Conservation (phyloP, 1,140 invertebrate genomes). For the Saccostrea glomerata region DNA sequence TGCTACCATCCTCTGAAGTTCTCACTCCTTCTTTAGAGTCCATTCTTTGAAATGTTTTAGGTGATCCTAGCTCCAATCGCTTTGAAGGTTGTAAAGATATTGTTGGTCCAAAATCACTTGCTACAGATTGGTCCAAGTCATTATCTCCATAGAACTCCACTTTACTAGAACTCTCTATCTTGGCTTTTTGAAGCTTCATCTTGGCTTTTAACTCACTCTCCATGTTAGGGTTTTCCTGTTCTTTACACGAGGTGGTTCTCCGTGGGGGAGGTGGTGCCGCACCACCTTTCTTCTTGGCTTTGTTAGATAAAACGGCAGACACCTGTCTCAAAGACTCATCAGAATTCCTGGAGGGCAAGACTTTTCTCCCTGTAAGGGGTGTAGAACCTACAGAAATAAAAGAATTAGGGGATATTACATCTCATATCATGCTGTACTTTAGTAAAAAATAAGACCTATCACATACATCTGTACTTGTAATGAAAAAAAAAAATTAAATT, state of each 20-base stretch:
- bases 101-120: constrained; percentile 59
- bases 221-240: constrained; percentile 41
- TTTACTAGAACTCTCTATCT: constrained; percentile 70
- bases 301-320: constrained; percentile 60
- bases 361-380: constrained; percentile 70
- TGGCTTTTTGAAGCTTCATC: constrained; percentile 76
- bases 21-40: constrained; percentile 60
- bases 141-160: constrained; percentile 58
- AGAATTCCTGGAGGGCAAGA: constrained; percentile 62
- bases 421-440: too few species aligned
- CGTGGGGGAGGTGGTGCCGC: constrained; percentile 68
- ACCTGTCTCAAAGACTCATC: constrained; percentile 40
- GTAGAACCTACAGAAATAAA: constrained; percentile 67
- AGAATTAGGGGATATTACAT: neutral
- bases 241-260: constrained; percentile 66
- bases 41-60: constrained; percentile 63
- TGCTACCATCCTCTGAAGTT: constrained; percentile 63
- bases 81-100: constrained; percentile 60
- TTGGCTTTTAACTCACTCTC: constrained; percentile 71
- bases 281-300: constrained; percentile 66
- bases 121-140: constrained; percentile 46
- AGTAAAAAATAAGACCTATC: too few species aligned
- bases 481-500: too few species aligned
- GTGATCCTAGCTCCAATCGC: constrained; percentile 57
- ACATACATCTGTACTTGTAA: too few species aligned